Conservation (phyloP, 2,888 invertebrate genomes). For the Prosopocoilus inquinatus region DNA sequence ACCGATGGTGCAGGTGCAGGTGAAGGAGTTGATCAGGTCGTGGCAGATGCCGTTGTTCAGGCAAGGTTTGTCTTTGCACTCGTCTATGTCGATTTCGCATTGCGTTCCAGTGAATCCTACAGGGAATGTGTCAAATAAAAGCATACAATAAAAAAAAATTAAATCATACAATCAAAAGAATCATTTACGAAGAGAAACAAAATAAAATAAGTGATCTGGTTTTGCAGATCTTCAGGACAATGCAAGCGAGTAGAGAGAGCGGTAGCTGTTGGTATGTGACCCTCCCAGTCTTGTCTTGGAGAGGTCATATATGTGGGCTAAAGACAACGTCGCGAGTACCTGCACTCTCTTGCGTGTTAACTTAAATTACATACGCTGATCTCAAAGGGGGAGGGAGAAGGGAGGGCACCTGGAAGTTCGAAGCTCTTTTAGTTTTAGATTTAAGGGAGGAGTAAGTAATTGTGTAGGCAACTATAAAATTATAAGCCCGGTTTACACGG, state of each 20-base stretch:
- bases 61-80: conserved; percentile 84
- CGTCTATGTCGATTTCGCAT: conserved; percentile 88
- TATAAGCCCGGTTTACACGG: no score
- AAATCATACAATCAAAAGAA: background rate
- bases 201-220: background rate
- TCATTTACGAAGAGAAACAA: background rate
- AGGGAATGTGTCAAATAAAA: conserved; percentile 1
- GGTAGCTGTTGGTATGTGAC: conserved; percentile 16
- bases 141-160: background rate
- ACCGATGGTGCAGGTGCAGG: conserved; percentile 83
- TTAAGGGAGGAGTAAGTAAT: no score
- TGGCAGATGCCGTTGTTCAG: conserved; percentile 83
- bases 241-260: background rate
- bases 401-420: no score
- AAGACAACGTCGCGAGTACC: conserved; percentile 6
- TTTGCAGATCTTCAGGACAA: background rate
- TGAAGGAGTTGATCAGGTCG: conserved; percentile 84
- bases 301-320: conserved; percentile 25
- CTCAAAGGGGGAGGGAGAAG: no score
- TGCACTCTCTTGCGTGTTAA: no score
- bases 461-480: no score
- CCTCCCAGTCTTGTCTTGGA: conserved; percentile 18
- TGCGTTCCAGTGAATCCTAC: conserved; percentile 85
- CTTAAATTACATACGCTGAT: no score
- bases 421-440: no score